phyloP scores from a whole-genome alignment of 1,140 invertebrate species.

The Ylistrum balloti region DNA sequence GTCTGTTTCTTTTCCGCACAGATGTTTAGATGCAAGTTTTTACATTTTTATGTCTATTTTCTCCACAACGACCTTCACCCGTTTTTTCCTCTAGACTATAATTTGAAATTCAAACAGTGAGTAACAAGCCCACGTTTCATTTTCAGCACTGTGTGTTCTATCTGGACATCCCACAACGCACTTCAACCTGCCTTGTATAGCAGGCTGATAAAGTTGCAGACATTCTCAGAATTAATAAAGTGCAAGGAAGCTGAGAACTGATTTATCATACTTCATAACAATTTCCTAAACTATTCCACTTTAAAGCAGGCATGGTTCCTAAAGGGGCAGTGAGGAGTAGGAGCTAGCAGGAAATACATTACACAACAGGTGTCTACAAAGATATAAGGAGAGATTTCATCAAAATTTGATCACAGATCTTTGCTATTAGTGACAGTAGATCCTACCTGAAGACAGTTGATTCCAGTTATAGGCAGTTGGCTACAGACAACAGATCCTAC shows the following conservation, averaged over 20 bases:
- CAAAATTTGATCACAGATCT: too few relatives aligned
- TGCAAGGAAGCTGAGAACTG: constrained; percentile 37
- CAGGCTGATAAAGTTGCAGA: constrained; percentile 33
- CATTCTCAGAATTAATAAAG: constrained; percentile 40
- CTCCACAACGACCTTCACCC: neutral
- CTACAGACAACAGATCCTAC: too few relatives aligned
- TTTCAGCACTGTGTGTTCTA: neutral
- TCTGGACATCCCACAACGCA: neutral
- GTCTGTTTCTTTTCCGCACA: constrained; percentile 25
- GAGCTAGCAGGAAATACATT: neutral
- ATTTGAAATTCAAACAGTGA: neutral
- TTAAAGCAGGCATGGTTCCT: neutral
- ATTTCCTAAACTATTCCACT: constrained; percentile 6
- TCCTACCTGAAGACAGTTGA: too few relatives aligned
- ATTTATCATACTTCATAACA: constrained; percentile 33
- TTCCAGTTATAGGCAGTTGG: too few relatives aligned
- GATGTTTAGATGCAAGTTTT: neutral
- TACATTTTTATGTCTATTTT: neutral
- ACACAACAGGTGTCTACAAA: neutral
- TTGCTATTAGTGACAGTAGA: too few relatives aligned
- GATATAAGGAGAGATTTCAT: too few relatives aligned
- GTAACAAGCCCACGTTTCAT: constrained; percentile 14
- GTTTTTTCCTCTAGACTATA: neutral
- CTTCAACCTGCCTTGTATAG: constrained; percentile 21
- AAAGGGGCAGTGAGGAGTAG: neutral